Conservation (phyloP, 2,797 vertebrate species). For the Phoebastria nigripes region DNA sequence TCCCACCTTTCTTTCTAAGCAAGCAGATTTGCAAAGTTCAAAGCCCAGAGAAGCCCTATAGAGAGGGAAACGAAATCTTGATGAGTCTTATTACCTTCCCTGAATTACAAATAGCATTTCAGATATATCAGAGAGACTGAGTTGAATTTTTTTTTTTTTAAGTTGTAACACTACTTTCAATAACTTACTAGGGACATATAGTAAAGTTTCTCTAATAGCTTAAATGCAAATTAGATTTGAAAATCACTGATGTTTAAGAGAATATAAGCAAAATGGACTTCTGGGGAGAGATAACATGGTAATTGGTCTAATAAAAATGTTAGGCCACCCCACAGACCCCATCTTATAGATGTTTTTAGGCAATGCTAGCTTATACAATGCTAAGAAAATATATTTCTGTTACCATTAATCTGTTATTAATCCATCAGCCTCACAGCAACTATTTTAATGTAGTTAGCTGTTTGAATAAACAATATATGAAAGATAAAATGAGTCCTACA, state of each 20-base stretch:
- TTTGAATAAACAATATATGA: neutral
- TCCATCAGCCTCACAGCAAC: neutral
- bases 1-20: neutral
- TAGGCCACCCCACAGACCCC: neutral
- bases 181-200: neutral
- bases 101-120: neutral
- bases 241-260: neutral
- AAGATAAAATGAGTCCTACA: neutral
- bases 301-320: neutral
- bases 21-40: neutral
- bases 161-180: neutral
- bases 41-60: neutral
- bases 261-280: neutral
- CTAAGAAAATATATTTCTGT: neutral
- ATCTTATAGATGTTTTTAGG: neutral
- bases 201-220: neutral
- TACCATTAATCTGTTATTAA: neutral
- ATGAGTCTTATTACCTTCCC: neutral
- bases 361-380: neutral
- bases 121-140: neutral
- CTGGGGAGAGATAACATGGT: neutral
- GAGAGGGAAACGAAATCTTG: neutral
- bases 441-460: neutral
- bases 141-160: neutral
- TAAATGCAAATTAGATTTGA: neutral